Conservation (phyloP, 2,888 invertebrate species). For the Eurytoma adleriae region DNA sequence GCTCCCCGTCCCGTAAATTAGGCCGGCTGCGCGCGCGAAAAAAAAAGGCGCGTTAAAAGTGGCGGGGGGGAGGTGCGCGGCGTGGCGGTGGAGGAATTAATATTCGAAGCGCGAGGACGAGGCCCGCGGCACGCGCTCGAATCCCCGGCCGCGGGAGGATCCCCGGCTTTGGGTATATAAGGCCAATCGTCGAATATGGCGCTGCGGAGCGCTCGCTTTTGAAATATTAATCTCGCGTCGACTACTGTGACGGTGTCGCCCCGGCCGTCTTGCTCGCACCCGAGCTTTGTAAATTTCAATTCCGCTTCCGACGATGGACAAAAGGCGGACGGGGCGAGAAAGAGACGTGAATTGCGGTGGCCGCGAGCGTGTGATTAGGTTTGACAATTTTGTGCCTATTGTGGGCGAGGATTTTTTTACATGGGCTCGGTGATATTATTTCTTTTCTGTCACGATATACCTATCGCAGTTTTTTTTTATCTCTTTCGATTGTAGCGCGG, state of each 20-base stretch:
- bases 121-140: slow-evolving; percentile 28
- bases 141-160: slow-evolving; percentile 11
- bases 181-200: slow-evolving; percentile 53
- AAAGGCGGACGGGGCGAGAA: background rate
- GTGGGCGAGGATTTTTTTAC: background rate
- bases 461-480: too few relatives aligned
- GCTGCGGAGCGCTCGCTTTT: slow-evolving; percentile 36
- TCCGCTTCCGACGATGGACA: slow-evolving; percentile 34
- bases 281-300: slow-evolving; percentile 54
- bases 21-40: background rate
- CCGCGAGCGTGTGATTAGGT: slow-evolving; percentile 24
- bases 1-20: slow-evolving; percentile 32
- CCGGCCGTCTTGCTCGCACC: background rate
- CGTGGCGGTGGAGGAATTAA: slow-evolving; percentile 22
- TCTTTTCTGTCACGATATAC: too few relatives aligned
- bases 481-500: too few relatives aligned
- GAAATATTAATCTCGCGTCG: slow-evolving; percentile 49
- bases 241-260: slow-evolving; percentile 5
- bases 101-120: slow-evolving; percentile 30
- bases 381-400: slow-evolving; percentile 5
- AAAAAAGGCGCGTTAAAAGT: background rate
- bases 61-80: background rate
- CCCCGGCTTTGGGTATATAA: slow-evolving; percentile 45
- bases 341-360: background rate
- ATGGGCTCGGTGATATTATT: too few relatives aligned